Percentiles rank a stretch among this genome's conserved stretches.
These are phyloP conservation scores for Peromyscus eremicus DNA, from an alignment of 2,797 vertebrate species.

Conservation along the genomic window DNA sequence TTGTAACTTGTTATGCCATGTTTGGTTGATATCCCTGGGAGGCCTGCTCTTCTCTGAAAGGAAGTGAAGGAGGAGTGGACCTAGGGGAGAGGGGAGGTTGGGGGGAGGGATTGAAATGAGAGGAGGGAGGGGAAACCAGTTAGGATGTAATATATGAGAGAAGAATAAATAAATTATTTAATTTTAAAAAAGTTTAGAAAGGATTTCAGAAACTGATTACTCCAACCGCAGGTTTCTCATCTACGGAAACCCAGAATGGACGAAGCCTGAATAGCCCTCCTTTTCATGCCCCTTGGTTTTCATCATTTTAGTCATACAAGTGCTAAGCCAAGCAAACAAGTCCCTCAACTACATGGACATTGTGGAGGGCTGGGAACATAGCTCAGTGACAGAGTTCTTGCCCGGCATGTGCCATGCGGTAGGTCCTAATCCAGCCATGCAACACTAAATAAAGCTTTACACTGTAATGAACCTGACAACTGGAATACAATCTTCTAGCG, in stretches of 20 bases:
- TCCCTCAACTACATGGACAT: background rate
- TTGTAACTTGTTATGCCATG: background rate
- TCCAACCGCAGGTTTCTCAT: background rate
- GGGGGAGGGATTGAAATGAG: background rate
- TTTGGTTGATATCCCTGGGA: background rate
- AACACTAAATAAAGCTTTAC: background rate
- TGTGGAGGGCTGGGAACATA: background rate
- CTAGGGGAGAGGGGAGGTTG: background rate
- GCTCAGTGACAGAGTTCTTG: background rate
- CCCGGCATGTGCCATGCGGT: accelerated
- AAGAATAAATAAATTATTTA: background rate
- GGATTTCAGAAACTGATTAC: background rate
- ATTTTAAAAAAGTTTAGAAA: slow-evolving; percentile 9
- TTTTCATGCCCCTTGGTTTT: background rate
- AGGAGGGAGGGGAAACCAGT: background rate
- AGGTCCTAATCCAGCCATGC: background rate
- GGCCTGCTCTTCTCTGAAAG: background rate
- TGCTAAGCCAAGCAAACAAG: slow-evolving; percentile 9
- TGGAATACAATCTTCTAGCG: background rate
- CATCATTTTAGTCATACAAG: background rate
- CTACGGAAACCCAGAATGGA: background rate
- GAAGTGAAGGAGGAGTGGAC: background rate
- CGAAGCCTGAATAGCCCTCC: background rate
- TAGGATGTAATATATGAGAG: background rate
- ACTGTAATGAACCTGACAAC: slow-evolving; percentile 34